Evolutionary conservation across 2,113 vertebrate species (phyloP).

Genomic region (Sinocyclocheilus maitianheensis): DNA sequence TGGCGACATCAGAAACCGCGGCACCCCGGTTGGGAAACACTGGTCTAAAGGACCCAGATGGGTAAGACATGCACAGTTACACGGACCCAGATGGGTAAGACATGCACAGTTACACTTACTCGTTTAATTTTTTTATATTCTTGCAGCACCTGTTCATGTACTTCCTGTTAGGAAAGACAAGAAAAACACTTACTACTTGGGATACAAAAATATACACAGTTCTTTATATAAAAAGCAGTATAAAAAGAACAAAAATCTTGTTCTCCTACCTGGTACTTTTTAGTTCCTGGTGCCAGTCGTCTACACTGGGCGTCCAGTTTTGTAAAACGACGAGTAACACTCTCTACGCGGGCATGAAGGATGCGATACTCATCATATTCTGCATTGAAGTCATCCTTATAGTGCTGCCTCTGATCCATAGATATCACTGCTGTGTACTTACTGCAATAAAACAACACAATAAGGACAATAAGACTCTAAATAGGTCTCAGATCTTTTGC

Average conservation of each 20-base stretch:
- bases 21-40: too few species aligned
- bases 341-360: conserved; percentile 82
- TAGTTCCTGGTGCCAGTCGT: conserved; percentile 80
- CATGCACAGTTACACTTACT: conserved; percentile 41
- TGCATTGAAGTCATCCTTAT: conserved; percentile 88
- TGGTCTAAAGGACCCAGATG: background rate
- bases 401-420: conserved; percentile 83
- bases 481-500: background rate
- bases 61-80: background rate
- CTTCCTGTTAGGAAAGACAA: conserved; percentile 71
- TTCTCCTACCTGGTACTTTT: conserved; percentile 83
- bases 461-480: background rate
- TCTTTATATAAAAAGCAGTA: background rate
- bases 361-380: conserved; percentile 88
- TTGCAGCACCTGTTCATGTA: conserved; percentile 84
- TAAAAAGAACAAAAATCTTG: background rate
- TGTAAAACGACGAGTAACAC: conserved; percentile 78
- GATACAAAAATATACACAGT: background rate
- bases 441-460: conserved; percentile 63
- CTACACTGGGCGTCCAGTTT: conserved; percentile 79
- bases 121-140: conserved; percentile 87
- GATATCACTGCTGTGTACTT: conserved; percentile 83
- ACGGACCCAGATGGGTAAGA: conserved; percentile 13
- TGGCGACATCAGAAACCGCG: too few species aligned
- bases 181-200: background rate